Conservation (phyloP, 1,140 invertebrate species). For the Drosophila varians region DNA sequence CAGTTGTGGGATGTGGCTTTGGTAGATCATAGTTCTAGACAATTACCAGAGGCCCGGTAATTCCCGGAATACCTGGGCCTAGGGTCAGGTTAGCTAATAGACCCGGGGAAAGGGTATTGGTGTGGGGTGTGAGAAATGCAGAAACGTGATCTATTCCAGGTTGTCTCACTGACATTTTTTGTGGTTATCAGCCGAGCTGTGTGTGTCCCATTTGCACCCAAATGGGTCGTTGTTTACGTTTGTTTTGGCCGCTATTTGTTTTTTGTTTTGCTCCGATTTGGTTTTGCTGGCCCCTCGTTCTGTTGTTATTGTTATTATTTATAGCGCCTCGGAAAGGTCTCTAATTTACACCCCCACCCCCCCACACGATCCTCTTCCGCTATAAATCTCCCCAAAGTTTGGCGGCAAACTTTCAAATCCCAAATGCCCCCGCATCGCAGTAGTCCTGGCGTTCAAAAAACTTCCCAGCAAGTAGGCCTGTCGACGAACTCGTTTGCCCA, state of each 20-base stretch:
- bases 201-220: slow-evolving; percentile 46
- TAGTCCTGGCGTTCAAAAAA: too few species aligned
- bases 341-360: slow-evolving; percentile 26
- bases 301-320: slow-evolving; percentile 38
- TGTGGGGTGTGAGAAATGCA: slow-evolving; percentile 58
- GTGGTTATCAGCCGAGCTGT: slow-evolving; percentile 60
- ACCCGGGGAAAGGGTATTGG: not conserved
- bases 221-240: slow-evolving; percentile 51
- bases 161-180: slow-evolving; percentile 56
- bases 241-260: slow-evolving; percentile 46
- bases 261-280: slow-evolving; percentile 32
- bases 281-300: slow-evolving; percentile 13
- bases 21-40: not conserved
- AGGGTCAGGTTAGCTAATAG: not conserved
- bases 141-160: slow-evolving; percentile 79
- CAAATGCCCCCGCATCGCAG: too few species aligned
- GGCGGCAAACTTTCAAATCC: too few species aligned
- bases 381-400: too few species aligned
- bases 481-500: too few species aligned
- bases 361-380: not conserved
- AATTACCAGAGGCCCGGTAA: not conserved
- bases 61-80: not conserved
- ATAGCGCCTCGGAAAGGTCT: slow-evolving; percentile 45
- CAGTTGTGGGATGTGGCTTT: too few species aligned
- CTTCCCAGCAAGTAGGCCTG: too few species aligned